Conservation (phyloP, 2,797 vertebrate genomes). For the Setipinna tenuifilis region DNA sequence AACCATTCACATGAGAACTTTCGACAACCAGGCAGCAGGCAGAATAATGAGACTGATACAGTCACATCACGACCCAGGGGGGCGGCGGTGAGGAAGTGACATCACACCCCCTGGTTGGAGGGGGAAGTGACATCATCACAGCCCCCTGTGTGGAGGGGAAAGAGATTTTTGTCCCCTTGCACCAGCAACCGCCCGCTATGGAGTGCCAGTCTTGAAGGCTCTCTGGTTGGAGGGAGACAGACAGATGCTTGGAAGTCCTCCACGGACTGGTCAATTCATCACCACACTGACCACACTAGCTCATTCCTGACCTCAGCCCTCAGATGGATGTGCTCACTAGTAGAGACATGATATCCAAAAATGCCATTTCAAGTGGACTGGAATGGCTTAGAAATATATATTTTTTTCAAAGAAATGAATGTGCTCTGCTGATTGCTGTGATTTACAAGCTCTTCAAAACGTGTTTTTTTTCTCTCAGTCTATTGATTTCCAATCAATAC, state of each 20-base stretch:
- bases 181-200: constrained; percentile 33
- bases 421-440: background rate
- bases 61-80: constrained; percentile 39
- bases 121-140: constrained; percentile 29
- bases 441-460: background rate
- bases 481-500: background rate
- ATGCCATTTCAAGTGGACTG: background rate
- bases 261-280: constrained; percentile 42
- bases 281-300: constrained; percentile 44
- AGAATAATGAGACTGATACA: constrained; percentile 21
- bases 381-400: background rate
- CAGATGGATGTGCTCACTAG: background rate
- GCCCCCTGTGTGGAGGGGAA: no score
- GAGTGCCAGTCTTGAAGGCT: constrained; percentile 47
- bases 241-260: constrained; percentile 48
- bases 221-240: constrained; percentile 44
- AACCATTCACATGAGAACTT: constrained; percentile 40
- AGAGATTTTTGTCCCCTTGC: constrained; percentile 28
- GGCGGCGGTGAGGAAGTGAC: constrained; percentile 32
- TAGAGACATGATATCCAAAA: background rate
- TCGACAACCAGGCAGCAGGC: constrained; percentile 35
- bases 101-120: constrained; percentile 38
- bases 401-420: background rate
- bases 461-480: background rate
- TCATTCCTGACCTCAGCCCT: constrained; percentile 53